Evolutionary conservation across 2,797 vertebrate species (phyloP), one percentile per base, ranked within the genome.

Genomic region (Ibycter americanus): DNA sequence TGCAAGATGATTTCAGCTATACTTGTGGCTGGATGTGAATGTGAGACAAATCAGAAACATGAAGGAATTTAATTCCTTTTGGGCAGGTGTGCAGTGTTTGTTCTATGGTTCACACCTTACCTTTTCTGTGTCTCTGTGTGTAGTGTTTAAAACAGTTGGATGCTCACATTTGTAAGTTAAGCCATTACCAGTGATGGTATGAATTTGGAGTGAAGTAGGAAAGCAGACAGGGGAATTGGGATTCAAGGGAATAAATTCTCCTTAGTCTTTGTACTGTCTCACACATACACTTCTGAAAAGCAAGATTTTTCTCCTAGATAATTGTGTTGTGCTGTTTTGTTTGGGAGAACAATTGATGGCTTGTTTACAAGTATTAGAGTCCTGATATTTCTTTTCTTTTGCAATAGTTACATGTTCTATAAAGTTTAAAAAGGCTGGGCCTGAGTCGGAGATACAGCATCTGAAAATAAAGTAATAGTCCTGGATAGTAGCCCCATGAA

Each of bases 81-180:
- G 34, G 36, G 29, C 10, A 47, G 22, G 31, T 77, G 40, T 26
- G 15, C 47, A 12, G 22, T 38, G 4, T 36, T 84, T 0, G 0
- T 59, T 90, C 44, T 59, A 11, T 63, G 61, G 27, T 49, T 46
- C 17, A 6, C 4, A 3, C 9, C 20, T 87, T 76, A n/a, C 8
- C 8, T 11, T 55, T 78, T 66, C 14, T 46, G 6, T 83, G 16
- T n/a, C 4, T 65, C 8, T 62, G 13, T 26, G 2, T 65, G 26
- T 55, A 56, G 31, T 14, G 8, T 83, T 94, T 74, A 54, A 76
- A 95, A 51, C 4, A 34, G 47, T 42, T 4, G 3, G 29, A 4
- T 32, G 6, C 12, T 81, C 4, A 9, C 7, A 56, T 68, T 76
- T 90, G 15, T 58, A 61, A 76, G 5, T 47, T n/a, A 72, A 80